Evolutionary conservation across 2,888 invertebrate species (phyloP).

Genomic region (Meiosimyza platycephala): DNA sequence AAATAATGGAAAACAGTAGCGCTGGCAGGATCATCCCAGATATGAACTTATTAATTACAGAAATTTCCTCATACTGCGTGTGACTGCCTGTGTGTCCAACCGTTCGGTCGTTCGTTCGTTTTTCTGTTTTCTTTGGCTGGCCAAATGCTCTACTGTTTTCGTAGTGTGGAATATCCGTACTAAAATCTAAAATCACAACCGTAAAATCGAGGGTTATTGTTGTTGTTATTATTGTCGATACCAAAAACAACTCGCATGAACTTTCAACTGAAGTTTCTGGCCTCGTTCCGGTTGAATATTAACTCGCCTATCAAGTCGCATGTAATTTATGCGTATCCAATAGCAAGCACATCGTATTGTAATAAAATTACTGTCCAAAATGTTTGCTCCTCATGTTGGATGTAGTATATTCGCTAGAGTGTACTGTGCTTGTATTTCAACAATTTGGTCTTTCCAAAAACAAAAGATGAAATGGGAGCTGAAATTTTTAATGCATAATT

Average conservation of each 20-base stretch:
- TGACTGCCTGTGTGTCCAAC: neutral
- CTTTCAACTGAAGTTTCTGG: constrained; percentile 37
- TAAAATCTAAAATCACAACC: constrained; percentile 39
- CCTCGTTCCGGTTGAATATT: constrained; percentile 46
- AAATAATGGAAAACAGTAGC: neutral
- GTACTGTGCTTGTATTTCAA: too few relatives aligned
- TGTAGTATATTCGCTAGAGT: too few relatives aligned
- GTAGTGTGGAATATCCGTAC: neutral
- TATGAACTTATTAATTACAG: constrained; percentile 35
- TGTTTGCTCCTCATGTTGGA: neutral
- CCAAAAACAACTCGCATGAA: constrained; percentile 37
- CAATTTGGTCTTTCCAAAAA: too few relatives aligned
- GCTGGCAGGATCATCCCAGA: constrained; percentile 4
- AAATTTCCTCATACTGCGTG: constrained; percentile 14
- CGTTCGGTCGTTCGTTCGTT: too few relatives aligned
- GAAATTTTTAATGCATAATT: too few relatives aligned
- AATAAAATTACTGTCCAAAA: constrained; percentile 30
- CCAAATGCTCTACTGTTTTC: neutral
- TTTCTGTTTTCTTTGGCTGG: neutral
- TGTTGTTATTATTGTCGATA: constrained; percentile 34
- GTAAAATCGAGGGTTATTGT: constrained; percentile 39
- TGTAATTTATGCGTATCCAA: constrained; percentile 64
- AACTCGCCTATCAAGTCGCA: constrained; percentile 62
- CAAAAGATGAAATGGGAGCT: too few relatives aligned
- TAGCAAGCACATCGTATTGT: constrained; percentile 55